Evolutionary conservation across 2,113 vertebrate genomes (phyloP), one percentile per base, ranked within the genome.

Genomic region (Cyphomyrus discorhynchus): DNA sequence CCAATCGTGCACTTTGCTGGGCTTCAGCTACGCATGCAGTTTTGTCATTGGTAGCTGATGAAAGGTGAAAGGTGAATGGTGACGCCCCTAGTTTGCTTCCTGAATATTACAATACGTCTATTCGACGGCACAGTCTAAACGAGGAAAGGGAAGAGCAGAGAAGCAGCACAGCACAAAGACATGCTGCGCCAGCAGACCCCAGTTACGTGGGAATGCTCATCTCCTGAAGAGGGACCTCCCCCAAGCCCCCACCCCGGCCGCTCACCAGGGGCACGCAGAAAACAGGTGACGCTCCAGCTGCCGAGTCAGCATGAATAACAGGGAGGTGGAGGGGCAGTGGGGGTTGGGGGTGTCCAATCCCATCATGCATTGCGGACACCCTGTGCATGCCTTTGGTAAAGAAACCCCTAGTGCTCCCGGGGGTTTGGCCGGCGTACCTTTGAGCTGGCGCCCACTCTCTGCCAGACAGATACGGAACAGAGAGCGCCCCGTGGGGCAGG

Each of bases 251-350:
- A 90, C 93, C 91, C 91, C 86, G 92, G 94, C 91, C 91, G 89
- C 93, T 89, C 56, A 93, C 92, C 94, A 91, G 62, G 94, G 94
- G 92, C 93, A 94, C 93, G 21, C 94, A 93, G 94, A 94, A 93
- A 95, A 95, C 94, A 96, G 94, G 95, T 95, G 94, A 96, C 94
- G 94, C 95, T 95, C 93, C 93, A 93, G 90, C 90, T 58, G 94
- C 93, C 93, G 94, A 91, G 93, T 94, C 92, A 90, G 92, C 92
- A 96, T 95, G 27, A 31, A 53, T 52, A 15, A 77, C 70, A 39
- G 11, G 27, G 66, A 70, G 66, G 21, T 58, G 56, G 56, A 35
- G 5, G 70, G 27, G 21, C 4, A 3, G n/a, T 27, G 66, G 66
- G 66, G 13, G 13, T 5, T 21, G 52, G 52, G 70, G 15, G 70